Evolutionary conservation across 2,888 invertebrate species (phyloP), one percentile per base, ranked within the genome.

Genomic region (Melanostoma scalare): DNA sequence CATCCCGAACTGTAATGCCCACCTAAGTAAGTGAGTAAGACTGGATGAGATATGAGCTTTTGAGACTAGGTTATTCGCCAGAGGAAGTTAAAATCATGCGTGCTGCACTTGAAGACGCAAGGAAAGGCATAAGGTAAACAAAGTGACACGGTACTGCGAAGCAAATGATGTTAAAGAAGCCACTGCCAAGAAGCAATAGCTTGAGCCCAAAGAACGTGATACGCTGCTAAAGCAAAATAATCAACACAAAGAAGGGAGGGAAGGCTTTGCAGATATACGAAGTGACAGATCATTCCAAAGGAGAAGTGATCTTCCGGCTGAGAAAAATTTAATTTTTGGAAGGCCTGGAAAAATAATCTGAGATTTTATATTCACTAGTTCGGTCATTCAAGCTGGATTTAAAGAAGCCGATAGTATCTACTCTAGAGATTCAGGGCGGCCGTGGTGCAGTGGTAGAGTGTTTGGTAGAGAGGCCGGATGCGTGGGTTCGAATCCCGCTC

Each of bases 191-290:
- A n/a, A n/a, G n/a, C n/a, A n/a, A n/a, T 69, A 63, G 61, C 6
- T 69, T 0, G 76, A 76, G 31, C 61, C 63, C 46, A 55, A 78
- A 5, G 78, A 78, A 31, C 60, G 35, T 0, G 73, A 73, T 33
- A 1, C 0, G 73, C 30, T 1, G 31, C 8, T n/a, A 35, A 40
- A 9, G n/a, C n/a, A n/a, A n/a, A n/a, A n/a, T n/a, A n/a, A n/a
- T n/a, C n/a, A n/a, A n/a, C n/a, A n/a, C n/a, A n/a, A n/a, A n/a
- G n/a, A n/a, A n/a, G n/a, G n/a, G n/a, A n/a, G n/a, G n/a, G n/a
- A n/a, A n/a, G n/a, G n/a, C n/a, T n/a, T n/a, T n/a, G n/a, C n/a
- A n/a, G 52, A 52, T 42, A 4, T 8, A 3, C 31, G 42, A 42
- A 4, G 2, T 2, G 9, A 33, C 42, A n/a, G n/a, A n/a, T n/a